Evolutionary conservation across 2,888 invertebrate species (phyloP).

Genomic region (Melitaea athalia): DNA sequence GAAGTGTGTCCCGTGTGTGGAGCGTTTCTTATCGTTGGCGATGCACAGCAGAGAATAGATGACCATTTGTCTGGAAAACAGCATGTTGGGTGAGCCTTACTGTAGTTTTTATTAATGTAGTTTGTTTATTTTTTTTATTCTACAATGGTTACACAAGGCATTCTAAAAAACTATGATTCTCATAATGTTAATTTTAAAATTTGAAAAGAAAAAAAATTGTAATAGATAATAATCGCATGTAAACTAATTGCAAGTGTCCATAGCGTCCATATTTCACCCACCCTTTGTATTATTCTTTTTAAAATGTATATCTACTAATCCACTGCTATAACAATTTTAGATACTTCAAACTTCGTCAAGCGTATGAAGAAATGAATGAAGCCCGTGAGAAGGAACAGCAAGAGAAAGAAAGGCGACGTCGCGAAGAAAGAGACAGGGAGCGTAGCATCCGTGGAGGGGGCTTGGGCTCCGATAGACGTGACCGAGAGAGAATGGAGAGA

Average conservation of each 20-base stretch:
- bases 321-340: conserved; percentile 48
- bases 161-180: no score
- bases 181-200: no score
- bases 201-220: no score
- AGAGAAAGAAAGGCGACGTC: conserved; percentile 75
- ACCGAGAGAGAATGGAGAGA: conserved; percentile 72
- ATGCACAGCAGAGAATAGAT: conserved; percentile 98
- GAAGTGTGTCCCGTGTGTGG: conserved; percentile 99
- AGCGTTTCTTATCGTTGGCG: conserved; percentile 99
- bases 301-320: no score
- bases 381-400: conserved; percentile 84
- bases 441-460: conserved; percentile 62
- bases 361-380: conserved; percentile 85
- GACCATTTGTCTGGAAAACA: conserved; percentile 99
- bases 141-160: no score
- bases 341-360: conserved; percentile 86
- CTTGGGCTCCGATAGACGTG: conserved; percentile 69
- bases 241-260: no score
- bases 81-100: conserved; percentile 90
- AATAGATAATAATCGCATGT: no score
- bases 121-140: not conserved
- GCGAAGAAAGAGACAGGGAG: conserved; percentile 73
- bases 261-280: no score
- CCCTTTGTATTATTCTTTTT: no score
- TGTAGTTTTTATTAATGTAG: not conserved